Conservation (phyloP, 2,888 invertebrate genomes). For the Chrysopilus asiliformis region DNA sequence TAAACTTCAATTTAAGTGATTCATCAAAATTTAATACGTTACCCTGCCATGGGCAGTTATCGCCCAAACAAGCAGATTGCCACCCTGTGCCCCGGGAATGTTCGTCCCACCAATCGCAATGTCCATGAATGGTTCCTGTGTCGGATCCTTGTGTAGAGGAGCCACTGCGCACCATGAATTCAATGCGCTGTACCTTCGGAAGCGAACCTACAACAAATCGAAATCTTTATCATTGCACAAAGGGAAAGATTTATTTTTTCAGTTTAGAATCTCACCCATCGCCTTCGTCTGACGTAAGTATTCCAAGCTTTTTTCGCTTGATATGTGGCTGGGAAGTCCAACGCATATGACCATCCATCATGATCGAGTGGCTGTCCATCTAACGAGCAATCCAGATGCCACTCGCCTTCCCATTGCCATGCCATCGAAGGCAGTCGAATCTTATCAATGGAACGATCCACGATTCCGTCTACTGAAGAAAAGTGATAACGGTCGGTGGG, state of each 20-base stretch:
- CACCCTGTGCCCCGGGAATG: slow-evolving; percentile 61
- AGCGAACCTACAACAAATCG: slow-evolving; percentile 38
- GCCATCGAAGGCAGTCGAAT: slow-evolving; percentile 84
- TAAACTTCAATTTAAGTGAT: too few relatives aligned
- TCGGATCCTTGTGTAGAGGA: slow-evolving; percentile 76
- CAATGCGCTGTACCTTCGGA: slow-evolving; percentile 74
- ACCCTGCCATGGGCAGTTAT: slow-evolving; percentile 83
- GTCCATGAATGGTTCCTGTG: slow-evolving; percentile 86
- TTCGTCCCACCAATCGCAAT: slow-evolving; percentile 75
- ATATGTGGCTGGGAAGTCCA: slow-evolving; percentile 80
- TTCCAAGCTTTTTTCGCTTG: slow-evolving; percentile 73
- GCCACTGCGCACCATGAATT: slow-evolving; percentile 89
- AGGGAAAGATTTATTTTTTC: background rate
- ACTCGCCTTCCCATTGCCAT: slow-evolving; percentile 95
- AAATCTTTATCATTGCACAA: too few relatives aligned
- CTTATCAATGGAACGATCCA: slow-evolving; percentile 62
- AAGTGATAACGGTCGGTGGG: slow-evolving; percentile 81
- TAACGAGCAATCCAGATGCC: slow-evolving; percentile 72
- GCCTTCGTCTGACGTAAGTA: slow-evolving; percentile 75
- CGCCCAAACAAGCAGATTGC: slow-evolving; percentile 78
- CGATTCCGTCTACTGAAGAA: slow-evolving; percentile 71
- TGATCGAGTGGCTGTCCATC: slow-evolving; percentile 79
- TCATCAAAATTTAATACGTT: too few relatives aligned
- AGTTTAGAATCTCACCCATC: slow-evolving; percentile 54
- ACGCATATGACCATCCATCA: slow-evolving; percentile 88